Percentiles rank a stretch among this genome's conserved stretches.
Evolutionary conservation across 2,113 vertebrate species (phyloP).

Genomic region (Pantherophis guttatus): DNA sequence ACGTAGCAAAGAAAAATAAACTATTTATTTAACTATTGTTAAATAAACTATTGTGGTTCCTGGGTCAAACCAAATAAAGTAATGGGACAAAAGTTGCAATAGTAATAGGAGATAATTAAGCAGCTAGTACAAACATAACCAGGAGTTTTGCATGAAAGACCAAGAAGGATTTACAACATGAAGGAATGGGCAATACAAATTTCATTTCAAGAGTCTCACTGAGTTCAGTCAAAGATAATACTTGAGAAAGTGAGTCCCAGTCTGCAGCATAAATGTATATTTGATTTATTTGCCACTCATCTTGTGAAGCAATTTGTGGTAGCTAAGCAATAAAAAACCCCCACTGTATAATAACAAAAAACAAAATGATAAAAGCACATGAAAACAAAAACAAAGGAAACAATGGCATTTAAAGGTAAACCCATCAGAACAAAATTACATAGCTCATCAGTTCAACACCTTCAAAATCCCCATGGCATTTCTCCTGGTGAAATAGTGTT

Average conservation of each 20-base stretch:
- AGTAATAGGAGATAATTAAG: neutral
- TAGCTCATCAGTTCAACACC: neutral
- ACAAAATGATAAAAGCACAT: neutral
- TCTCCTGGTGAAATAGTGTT: neutral
- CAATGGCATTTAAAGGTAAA: neutral
- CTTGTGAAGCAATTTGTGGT: neutral
- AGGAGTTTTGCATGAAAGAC: neutral
- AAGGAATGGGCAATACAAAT: neutral
- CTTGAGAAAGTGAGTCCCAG: neutral
- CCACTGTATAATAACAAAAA: neutral
- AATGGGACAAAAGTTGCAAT: neutral
- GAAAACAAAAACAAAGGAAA: neutral
- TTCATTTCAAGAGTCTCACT: neutral
- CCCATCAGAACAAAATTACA: neutral
- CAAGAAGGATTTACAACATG: neutral
- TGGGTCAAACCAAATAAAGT: neutral
- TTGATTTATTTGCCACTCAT: neutral
- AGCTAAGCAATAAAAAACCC: neutral
- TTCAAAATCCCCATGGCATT: neutral
- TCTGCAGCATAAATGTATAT: neutral
- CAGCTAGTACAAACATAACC: neutral
- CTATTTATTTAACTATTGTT: neutral
- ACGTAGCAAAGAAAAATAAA: neutral
- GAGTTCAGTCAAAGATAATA: neutral
- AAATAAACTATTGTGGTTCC: neutral